Base-by-base conservation (phyloP, 2,888 invertebrate genomes). In the Orgyia antiqua region DNA sequence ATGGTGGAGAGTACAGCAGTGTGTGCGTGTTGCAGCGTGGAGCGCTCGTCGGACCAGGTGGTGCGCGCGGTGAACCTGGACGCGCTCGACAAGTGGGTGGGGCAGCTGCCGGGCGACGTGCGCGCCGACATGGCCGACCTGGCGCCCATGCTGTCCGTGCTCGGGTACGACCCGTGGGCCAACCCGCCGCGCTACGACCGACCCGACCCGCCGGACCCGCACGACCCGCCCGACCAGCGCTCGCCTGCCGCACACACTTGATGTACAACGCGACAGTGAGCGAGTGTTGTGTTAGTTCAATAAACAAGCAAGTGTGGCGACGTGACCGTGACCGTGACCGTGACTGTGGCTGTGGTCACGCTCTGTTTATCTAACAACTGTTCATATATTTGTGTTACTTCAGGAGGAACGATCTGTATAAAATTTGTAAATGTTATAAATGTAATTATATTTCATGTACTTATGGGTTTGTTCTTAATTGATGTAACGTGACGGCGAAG, bases 1-100 rank as follows among this genome's bases (percentile, higher is more conserved):
- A n/a, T n/a, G n/a, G n/a, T n/a, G n/a, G n/a, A n/a, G n/a, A n/a
- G n/a, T n/a, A n/a, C n/a, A n/a, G n/a, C n/a, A 15, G 15, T 6
- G 15, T 6, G 15, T 3, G 15, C 15, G 6, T 6, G 40, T 80
- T 77, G 32, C 88, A 98, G 97, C 83, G 96, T 97, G 71, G 98
- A 99, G 87, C 91, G 98, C 41, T 98, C 98, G 27, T 97, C 97
- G 43, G 98, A 99, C 88, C 99, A 99, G 89, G 98, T 99, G 58
- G 96, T 99, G 75, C 98, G 98, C 66, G 97, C 99, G 8, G 94
- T 99, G 39, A 99, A 99, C 88, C 88, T 96, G 65, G 98, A 98
- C 80, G 99, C 99, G 27, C 88, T 99, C 45, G 91, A 92, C 59
- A 96, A 95, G 86, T 96, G 96, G 96, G 95, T 95, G 50, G 95